These are phyloP conservation scores for Shargacucullia verbasci DNA, from an alignment of 2,888 invertebrate species.

Conservation along the genomic window DNA sequence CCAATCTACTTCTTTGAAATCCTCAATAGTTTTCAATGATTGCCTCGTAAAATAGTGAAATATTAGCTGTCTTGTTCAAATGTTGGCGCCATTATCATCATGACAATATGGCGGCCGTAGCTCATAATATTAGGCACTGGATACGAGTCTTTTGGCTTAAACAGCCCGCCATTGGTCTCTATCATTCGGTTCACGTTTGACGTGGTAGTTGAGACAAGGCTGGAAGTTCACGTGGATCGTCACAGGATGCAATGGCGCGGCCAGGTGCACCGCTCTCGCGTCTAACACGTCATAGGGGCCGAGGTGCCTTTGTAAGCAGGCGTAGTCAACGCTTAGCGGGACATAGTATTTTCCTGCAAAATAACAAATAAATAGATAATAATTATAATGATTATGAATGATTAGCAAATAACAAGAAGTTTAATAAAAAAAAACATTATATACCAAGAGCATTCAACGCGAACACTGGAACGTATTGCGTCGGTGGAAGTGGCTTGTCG, in stretches of 20 bases:
- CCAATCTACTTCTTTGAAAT: conserved; percentile 3
- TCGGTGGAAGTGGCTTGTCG: conserved; percentile 70
- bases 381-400: background rate
- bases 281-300: conserved; percentile 90
- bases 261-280: conserved; percentile 85
- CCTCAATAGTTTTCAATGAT: conserved; percentile 1
- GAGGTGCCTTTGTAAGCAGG: conserved; percentile 92
- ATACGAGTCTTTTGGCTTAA: conserved; percentile 45
- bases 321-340: conserved; percentile 94
- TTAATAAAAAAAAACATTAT: conserved; percentile 28
- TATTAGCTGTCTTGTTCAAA: conserved; percentile 46
- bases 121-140: conserved; percentile 31
- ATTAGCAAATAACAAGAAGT: background rate
- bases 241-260: conserved; percentile 94
- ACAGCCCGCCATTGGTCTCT: conserved; percentile 72
- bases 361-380: background rate
- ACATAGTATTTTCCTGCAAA: conserved; percentile 92
- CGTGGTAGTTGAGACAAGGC: conserved; percentile 80
- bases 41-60: conserved; percentile 1
- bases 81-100: conserved; percentile 33
- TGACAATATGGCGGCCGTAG: conserved; percentile 24
- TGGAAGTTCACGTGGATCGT: conserved; percentile 96
- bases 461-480: conserved; percentile 94
- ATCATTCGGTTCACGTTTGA: conserved; percentile 75
- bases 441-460: conserved; percentile 96